A percentile compares a stretch with the other conserved stretches of the same genome.
Conservation (phyloP, 2,888 invertebrate genomes). For the Tipula confusa region DNA sequence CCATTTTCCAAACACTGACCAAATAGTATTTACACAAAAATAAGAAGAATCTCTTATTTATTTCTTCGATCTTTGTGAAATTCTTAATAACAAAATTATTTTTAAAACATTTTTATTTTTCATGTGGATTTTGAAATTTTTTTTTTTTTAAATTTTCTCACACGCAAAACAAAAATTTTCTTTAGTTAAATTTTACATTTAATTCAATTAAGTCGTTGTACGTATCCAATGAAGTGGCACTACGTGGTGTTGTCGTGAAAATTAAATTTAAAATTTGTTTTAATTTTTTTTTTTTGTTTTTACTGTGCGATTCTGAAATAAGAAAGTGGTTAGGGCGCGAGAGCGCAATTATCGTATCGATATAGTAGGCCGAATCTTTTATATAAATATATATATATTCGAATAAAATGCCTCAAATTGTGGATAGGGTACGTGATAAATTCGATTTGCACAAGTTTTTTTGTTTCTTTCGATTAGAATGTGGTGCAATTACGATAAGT, state of each 20-base stretch:
- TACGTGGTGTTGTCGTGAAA: background rate
- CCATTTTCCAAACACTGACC: constrained; percentile 9
- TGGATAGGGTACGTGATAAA: background rate
- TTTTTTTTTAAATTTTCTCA: too few species aligned
- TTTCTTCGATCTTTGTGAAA: constrained; percentile 25
- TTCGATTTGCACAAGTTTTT: background rate
- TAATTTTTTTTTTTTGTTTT: background rate
- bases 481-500: background rate
- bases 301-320: background rate
- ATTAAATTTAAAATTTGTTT: background rate
- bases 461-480: constrained; percentile 20
- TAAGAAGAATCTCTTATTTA: constrained; percentile 25
- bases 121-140: background rate
- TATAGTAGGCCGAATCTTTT: background rate
- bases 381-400: background rate
- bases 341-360: background rate
- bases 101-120: background rate
- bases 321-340: background rate
- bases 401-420: background rate
- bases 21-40: constrained; percentile 20
- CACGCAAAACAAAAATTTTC: background rate
- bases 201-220: constrained; percentile 13
- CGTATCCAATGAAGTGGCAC: background rate
- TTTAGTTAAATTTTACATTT: constrained; percentile 21
- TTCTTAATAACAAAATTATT: constrained; percentile 12